Percentiles rank a stretch among this genome's conserved stretches.
These are phyloP conservation scores for Lemur catta DNA, from an alignment of 2,797 vertebrate genomes.

Conservation along the genomic window DNA sequence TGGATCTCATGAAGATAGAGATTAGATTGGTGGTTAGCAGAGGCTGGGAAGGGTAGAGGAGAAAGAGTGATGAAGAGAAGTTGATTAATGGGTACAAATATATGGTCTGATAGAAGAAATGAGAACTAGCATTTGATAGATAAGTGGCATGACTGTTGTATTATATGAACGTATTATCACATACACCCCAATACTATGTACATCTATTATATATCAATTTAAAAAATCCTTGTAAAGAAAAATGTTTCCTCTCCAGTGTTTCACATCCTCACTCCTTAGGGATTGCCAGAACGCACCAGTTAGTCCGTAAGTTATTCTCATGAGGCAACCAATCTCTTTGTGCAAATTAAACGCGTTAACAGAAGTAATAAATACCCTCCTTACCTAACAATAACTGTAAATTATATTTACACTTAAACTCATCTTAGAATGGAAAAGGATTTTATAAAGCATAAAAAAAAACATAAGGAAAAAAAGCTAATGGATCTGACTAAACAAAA, in stretches of 20 bases:
- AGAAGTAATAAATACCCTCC: neutral
- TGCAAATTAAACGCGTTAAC: constrained; percentile 1
- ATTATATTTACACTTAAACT: neutral
- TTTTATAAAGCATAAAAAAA: constrained; percentile 15
- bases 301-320: neutral
- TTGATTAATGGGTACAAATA: neutral
- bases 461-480: neutral
- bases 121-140: neutral
- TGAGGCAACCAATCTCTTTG: neutral
- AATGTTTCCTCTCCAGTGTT: neutral
- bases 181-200: neutral
- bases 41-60: neutral
- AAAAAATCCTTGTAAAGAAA: neutral
- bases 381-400: neutral
- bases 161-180: neutral
- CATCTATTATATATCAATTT: neutral
- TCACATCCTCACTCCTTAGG: neutral
- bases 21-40: neutral
- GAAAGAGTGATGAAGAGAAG: neutral
- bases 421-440: neutral
- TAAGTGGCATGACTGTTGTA: no score
- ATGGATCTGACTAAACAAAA: neutral
- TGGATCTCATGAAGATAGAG: neutral
- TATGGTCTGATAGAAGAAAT: neutral
- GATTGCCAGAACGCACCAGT: neutral